Base-by-base conservation (phyloP, 2,888 invertebrate genomes). In the Conops quadrifasciatus region DNA sequence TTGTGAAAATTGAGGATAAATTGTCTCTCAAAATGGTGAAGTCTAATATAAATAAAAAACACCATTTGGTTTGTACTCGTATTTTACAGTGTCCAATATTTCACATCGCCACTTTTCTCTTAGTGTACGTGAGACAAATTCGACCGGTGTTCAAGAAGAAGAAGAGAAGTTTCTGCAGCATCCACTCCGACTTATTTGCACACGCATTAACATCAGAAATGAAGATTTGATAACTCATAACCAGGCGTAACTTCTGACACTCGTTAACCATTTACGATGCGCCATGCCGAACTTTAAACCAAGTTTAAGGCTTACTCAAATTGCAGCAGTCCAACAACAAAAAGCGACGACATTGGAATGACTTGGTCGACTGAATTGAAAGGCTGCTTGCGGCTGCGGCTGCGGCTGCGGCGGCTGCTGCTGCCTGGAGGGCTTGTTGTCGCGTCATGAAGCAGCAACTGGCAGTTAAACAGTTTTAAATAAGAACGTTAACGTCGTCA, bases 161-260 rank as follows among this genome's bases (percentile, higher is more conserved):
- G 36, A 36, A 36, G 5, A 36, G 36, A 36, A 36, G 36, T 36
- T 36, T 36, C 9, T 4, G 36, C 36, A 36, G 9, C 9, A 36
- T 36, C 36, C 9, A 9, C 36, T 36, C 36, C 5, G 9, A 36
- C 9, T 4, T 24, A 9, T 59, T 16, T 70, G 70, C 73, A 67
- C 70, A 75, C 71, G 72, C 74, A 72, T 74, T 76, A 75, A 74
- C 66, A 74, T 72, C 74, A 72, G 74, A 79, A 77, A 80, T 80
- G 75, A 78, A 80, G 79, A 78, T 80, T 81, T 82, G 78, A 82
- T 83, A 82, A 80, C 80, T 83, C 80, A 84, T 82, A 83, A 84
- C 80, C 76, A 84, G 83, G 80, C 81, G 79, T 81, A 79, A 78
- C 83, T 79, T 78, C 78, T 77, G 78, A 78, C 75, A 77, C 76